A percentile compares a stretch with the other conserved stretches of the same genome.
phyloP scores from a whole-genome alignment of 2,113 vertebrate genomes.

The Xenopus laevis region DNA sequence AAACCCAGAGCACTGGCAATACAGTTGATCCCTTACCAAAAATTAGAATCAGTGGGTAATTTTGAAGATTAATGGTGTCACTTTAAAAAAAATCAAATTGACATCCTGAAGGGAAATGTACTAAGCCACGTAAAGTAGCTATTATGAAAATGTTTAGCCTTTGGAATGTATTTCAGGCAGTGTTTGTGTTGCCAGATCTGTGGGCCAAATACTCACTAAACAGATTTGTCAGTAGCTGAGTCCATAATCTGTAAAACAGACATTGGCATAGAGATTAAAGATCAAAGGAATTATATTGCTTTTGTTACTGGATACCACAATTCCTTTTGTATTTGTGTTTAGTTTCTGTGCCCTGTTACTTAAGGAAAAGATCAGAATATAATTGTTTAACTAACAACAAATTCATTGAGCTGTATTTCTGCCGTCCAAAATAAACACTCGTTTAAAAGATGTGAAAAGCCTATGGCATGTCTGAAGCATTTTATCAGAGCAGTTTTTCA shows the following conservation, averaged over 20 bases:
- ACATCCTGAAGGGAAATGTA: conserved; percentile 76
- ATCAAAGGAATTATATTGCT: conserved; percentile 78
- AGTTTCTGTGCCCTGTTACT: conserved; percentile 66
- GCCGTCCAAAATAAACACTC: conserved; percentile 53
- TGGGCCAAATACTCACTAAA: conserved; percentile 84
- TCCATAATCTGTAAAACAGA: conserved; percentile 86
- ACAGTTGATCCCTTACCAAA: conserved; percentile 65
- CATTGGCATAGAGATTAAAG: conserved; percentile 83
- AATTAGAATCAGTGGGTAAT: conserved; percentile 67
- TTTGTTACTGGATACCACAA: conserved; percentile 74
- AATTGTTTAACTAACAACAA: conserved; percentile 52
- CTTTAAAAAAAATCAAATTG: conserved; percentile 75
- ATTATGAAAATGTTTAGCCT: conserved; percentile 80
- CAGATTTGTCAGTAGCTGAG: conserved; percentile 83
- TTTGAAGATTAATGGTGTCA: conserved; percentile 72
- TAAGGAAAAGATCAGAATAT: conserved; percentile 63
- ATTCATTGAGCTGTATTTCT: conserved; percentile 41
- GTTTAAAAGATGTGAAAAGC: conserved; percentile 60
- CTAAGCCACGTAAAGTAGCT: conserved; percentile 76
- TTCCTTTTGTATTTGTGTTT: conserved; percentile 61
- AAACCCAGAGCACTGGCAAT: conserved; percentile 68
- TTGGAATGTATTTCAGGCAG: conserved; percentile 76
- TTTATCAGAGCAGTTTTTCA: conserved; percentile 69
- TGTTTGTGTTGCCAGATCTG: conserved; percentile 76
- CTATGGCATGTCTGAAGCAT: conserved; percentile 62